Percentiles rank a stretch among this genome's conserved stretches.
phyloP scores from a whole-genome alignment of 2,888 invertebrate species.

The Pyrgus malvae region DNA sequence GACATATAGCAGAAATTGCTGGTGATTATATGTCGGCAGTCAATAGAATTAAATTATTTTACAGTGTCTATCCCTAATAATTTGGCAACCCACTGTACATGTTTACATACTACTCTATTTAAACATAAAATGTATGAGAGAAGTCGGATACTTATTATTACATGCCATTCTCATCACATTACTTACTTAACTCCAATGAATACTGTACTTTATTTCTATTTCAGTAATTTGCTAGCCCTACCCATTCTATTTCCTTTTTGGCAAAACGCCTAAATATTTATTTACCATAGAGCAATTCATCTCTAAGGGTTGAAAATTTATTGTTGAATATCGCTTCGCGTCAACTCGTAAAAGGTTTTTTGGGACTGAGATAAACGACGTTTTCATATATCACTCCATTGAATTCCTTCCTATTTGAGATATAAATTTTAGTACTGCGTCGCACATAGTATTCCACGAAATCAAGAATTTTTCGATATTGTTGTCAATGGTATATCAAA shows the following conservation, averaged over 20 bases:
- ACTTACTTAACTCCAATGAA: no score
- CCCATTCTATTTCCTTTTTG: neutral
- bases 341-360: slow-evolving; percentile 13
- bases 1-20: no score
- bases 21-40: no score
- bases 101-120: no score
- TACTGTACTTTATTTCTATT: no score
- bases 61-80: no score
- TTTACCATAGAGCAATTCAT: slow-evolving; percentile 4
- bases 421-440: slow-evolving; percentile 5
- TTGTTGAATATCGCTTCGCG: slow-evolving; percentile 9
- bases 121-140: no score
- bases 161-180: no score
- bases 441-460: neutral
- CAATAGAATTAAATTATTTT: no score
- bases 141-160: no score
- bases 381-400: slow-evolving; percentile 10
- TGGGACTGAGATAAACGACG: slow-evolving; percentile 14
- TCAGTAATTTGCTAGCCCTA: neutral
- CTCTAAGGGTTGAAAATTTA: slow-evolving; percentile 12
- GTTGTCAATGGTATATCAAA: no score
- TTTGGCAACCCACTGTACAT: no score
- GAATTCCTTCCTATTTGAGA: neutral
- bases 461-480: neutral
- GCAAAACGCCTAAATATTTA: slow-evolving; percentile 26